These are phyloP conservation scores for Poeciliopsis retropinna DNA, from an alignment of 2,113 vertebrate species.

Conservation along the genomic window DNA sequence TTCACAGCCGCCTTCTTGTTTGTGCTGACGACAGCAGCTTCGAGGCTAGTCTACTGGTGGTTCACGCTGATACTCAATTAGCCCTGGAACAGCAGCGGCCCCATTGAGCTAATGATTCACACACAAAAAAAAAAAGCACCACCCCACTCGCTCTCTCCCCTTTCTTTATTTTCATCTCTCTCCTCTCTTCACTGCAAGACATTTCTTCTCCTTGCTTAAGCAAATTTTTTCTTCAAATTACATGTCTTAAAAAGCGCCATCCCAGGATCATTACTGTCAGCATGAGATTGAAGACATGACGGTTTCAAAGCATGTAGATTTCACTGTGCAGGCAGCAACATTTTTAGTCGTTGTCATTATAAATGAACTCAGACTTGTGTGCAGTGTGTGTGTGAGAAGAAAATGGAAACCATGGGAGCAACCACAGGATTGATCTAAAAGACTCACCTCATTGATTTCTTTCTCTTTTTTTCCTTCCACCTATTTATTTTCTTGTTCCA, in stretches of 20 bases:
- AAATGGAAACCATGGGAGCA: slow-evolving; percentile 36
- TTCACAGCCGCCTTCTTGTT: slow-evolving; percentile 48
- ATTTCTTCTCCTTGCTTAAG: slow-evolving; percentile 27
- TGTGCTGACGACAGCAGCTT: slow-evolving; percentile 65
- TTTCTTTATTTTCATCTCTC: slow-evolving; percentile 6
- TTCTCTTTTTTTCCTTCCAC: slow-evolving; percentile 27
- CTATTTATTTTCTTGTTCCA: slow-evolving; percentile 58
- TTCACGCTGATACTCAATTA: slow-evolving; percentile 76
- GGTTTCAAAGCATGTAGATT: slow-evolving; percentile 65
- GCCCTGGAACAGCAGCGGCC: slow-evolving; percentile 68
- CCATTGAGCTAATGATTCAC: slow-evolving; percentile 68
- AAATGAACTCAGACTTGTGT: slow-evolving; percentile 53
- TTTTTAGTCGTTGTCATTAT: slow-evolving; percentile 68
- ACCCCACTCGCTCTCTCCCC: background rate
- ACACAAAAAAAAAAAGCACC: slow-evolving; percentile 11
- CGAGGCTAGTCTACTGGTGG: slow-evolving; percentile 50
- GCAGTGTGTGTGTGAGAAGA: slow-evolving; percentile 13
- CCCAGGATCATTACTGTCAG: slow-evolving; percentile 70
- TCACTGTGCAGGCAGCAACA: slow-evolving; percentile 49
- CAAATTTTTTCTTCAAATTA: slow-evolving; percentile 69
- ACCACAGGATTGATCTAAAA: slow-evolving; percentile 53
- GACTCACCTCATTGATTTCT: slow-evolving; percentile 67
- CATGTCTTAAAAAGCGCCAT: slow-evolving; percentile 59
- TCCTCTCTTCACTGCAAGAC: slow-evolving; percentile 26
- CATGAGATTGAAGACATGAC: slow-evolving; percentile 66